Percentiles rank a stretch among this genome's conserved stretches.
phyloP scores from a whole-genome alignment of 2,113 vertebrate genomes.

The Caracal caracal region DNA sequence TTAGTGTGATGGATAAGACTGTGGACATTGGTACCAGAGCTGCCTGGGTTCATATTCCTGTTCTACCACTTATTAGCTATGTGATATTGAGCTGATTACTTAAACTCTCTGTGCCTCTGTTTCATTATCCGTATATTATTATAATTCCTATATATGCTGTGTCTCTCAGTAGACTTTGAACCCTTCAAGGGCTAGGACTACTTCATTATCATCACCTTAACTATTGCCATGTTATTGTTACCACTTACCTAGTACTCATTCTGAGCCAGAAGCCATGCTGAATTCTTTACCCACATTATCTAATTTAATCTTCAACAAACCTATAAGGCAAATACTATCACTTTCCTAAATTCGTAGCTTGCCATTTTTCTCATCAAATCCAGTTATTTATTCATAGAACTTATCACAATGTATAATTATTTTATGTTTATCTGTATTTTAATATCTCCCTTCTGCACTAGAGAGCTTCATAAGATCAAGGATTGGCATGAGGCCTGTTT shows the following conservation, averaged over 20 bases:
- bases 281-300: conserved; percentile 26
- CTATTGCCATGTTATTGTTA: conserved; percentile 26
- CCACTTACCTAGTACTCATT: neutral
- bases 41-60: neutral
- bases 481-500: neutral
- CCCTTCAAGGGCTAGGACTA: neutral
- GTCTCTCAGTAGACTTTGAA: neutral
- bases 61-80: conserved; percentile 26
- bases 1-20: neutral
- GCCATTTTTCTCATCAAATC: conserved; percentile 42
- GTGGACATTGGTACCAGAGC: neutral
- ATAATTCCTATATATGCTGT: neutral
- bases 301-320: conserved; percentile 39
- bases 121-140: conserved; percentile 12
- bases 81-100: conserved; percentile 20
- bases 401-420: neutral
- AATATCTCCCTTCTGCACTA: neutral
- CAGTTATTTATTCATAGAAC: conserved; percentile 1
- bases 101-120: conserved; percentile 24
- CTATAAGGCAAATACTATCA: neutral
- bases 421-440: conserved; percentile 46
- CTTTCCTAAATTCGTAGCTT: conserved; percentile 32
- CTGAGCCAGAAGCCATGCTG: neutral
- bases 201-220: neutral
- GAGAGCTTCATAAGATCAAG: neutral